These are phyloP conservation scores for Dromas ardeola DNA, from an alignment of 2,113 vertebrate genomes.

Conservation along the genomic window DNA sequence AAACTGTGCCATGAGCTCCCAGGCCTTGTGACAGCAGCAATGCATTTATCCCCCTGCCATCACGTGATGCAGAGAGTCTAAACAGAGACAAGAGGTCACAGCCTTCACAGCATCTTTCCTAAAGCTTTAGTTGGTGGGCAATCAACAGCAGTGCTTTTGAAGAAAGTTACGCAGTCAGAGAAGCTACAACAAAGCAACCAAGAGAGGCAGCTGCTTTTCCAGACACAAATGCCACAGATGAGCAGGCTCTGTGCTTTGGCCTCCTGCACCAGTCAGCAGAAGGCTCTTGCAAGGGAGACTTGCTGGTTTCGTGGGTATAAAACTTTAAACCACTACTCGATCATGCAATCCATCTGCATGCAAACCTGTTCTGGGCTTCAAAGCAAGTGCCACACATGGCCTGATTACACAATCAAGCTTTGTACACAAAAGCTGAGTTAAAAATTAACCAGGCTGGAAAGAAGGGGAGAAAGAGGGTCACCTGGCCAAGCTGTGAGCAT, in stretches of 20 bases:
- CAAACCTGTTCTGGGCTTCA: not conserved
- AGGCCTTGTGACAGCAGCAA: not conserved
- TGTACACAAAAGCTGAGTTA: constrained; percentile 8
- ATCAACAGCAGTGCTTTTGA: not conserved
- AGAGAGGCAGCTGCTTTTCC: not conserved
- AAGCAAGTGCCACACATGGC: not conserved
- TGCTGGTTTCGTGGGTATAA: not conserved
- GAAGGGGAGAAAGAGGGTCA: not conserved
- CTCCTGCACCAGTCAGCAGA: not conserved
- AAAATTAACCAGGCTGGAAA: not conserved
- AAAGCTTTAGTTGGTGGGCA: not conserved
- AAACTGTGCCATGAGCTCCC: not conserved
- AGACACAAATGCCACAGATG: not conserved
- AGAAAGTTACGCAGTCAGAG: not conserved
- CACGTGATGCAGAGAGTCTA: not conserved
- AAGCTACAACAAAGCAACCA: not conserved
- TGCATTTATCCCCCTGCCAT: not conserved
- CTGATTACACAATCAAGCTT: not conserved
- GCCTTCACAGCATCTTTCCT: not conserved
- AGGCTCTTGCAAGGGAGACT: not conserved
- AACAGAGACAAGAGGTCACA: not conserved
- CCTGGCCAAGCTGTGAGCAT: constrained; percentile 9
- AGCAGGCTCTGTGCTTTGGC: not conserved
- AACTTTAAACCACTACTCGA: not conserved
- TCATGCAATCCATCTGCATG: not conserved